These are phyloP conservation scores for Drosophila robusta DNA, from an alignment of 2,888 invertebrate genomes.

Conservation along the genomic window DNA sequence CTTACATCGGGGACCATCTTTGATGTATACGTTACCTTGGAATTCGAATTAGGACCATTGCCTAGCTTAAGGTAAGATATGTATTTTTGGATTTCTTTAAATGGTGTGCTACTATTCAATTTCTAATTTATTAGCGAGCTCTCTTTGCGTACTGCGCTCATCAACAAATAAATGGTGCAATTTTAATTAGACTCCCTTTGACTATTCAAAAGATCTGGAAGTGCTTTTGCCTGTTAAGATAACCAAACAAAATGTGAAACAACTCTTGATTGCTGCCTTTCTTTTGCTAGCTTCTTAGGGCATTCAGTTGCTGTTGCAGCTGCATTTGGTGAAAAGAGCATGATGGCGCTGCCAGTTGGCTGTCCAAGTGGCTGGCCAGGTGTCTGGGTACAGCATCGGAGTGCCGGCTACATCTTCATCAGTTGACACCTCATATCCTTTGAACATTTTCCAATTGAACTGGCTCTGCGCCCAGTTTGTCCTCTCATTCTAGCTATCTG, in stretches of 20 bases:
- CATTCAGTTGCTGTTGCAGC: slow-evolving; percentile 14
- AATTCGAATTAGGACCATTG: no score
- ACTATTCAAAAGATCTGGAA: neutral
- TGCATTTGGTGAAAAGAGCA: slow-evolving; percentile 18
- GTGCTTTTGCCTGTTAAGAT: neutral
- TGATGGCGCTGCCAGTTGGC: slow-evolving; percentile 32
- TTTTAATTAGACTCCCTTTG: slow-evolving; percentile 2
- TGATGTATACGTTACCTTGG: no score
- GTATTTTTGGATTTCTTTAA: no score
- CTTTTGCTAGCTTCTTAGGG: slow-evolving; percentile 10
- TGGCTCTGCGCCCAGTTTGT: slow-evolving; percentile 22
- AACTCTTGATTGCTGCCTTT: slow-evolving; percentile 17
- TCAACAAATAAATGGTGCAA: neutral
- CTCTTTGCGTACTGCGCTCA: neutral
- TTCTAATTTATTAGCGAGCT: neutral
- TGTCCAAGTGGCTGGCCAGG: slow-evolving; percentile 2
- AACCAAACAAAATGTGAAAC: slow-evolving; percentile 1
- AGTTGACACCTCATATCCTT: slow-evolving; percentile 76
- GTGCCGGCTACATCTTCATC: slow-evolving; percentile 55
- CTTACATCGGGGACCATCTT: no score
- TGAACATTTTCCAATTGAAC: slow-evolving; percentile 76
- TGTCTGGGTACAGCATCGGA: slow-evolving; percentile 17
- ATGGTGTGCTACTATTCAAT: neutral
- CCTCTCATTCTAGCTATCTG: slow-evolving; percentile 5
- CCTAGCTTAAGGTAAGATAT: no score